Percentiles rank a stretch among this genome's conserved stretches.
Evolutionary conservation across 2,797 vertebrate species (phyloP).

Genomic region (Limnodromus scolopaceus): DNA sequence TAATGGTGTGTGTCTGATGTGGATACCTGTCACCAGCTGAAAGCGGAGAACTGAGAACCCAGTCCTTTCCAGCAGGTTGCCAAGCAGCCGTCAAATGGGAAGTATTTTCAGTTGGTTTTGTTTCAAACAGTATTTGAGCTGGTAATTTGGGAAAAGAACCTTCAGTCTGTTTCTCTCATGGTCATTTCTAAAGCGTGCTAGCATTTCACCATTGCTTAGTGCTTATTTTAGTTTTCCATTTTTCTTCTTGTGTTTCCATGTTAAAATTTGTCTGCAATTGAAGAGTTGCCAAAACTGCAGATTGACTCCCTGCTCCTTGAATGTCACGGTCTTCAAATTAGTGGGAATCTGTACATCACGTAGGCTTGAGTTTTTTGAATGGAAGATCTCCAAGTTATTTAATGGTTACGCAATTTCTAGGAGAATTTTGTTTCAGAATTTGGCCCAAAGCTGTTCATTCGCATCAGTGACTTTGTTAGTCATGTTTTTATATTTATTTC

Average conservation of each 20-base stretch:
- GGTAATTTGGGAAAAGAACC: not conserved
- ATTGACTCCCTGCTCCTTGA: not conserved
- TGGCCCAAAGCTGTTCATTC: slow-evolving; percentile 39
- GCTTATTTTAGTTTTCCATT: not conserved
- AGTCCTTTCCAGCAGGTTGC: not conserved
- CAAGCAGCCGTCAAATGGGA: not conserved
- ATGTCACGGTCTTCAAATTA: not conserved
- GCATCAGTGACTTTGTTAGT: slow-evolving; percentile 25
- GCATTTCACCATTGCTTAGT: not conserved
- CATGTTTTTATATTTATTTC: slow-evolving; percentile 33
- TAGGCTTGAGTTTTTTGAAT: not conserved
- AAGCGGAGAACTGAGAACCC: not conserved
- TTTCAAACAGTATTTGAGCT: not conserved
- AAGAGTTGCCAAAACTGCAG: not conserved
- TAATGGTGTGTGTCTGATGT: not conserved
- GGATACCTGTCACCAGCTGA: not conserved
- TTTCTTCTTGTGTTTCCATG: not conserved
- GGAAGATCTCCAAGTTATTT: slow-evolving; percentile 19
- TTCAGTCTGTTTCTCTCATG: not conserved
- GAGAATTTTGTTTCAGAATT: not conserved
- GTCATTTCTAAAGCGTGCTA: not conserved
- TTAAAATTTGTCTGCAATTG: not conserved
- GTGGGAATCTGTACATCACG: not conserved
- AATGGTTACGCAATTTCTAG: slow-evolving; percentile 13
- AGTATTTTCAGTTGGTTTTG: not conserved